phyloP scores from a whole-genome alignment of 2,113 vertebrate species.

The Bothrops jararaca region DNA sequence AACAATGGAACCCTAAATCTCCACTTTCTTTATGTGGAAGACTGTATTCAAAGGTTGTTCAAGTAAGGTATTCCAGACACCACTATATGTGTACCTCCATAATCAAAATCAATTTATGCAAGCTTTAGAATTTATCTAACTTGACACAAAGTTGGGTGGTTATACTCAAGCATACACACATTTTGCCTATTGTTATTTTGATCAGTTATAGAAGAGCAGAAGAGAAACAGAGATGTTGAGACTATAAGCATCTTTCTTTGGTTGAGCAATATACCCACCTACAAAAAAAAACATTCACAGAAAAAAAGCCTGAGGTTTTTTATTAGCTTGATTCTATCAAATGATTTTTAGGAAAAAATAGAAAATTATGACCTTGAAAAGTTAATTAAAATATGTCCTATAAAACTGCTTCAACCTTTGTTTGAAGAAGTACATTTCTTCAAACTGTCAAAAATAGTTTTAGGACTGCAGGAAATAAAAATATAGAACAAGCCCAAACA shows the following conservation, averaged over 20 bases:
- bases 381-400: not conserved
- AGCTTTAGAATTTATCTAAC: not conserved
- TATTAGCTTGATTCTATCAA: conserved; percentile 6
- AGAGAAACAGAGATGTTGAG: not conserved
- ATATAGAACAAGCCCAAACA: not conserved
- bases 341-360: not conserved
- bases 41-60: not conserved
- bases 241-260: not conserved
- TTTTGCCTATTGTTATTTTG: not conserved
- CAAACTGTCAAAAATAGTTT: not conserved
- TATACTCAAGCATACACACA: not conserved
- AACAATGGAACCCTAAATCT: not conserved
- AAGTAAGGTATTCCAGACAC: not conserved
- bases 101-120: not conserved
- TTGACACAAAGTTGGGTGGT: not conserved
- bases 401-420: not conserved
- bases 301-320: not conserved
- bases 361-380: not conserved
- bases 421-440: not conserved
- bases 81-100: not conserved
- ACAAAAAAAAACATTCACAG: not conserved
- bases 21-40: not conserved
- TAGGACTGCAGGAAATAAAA: not conserved
- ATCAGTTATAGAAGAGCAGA: not conserved
- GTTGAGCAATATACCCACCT: not conserved